Percentiles rank a stretch among this genome's conserved stretches.
Evolutionary conservation across 2,888 invertebrate genomes (phyloP).

Genomic region (Eristalinus sepulchralis): DNA sequence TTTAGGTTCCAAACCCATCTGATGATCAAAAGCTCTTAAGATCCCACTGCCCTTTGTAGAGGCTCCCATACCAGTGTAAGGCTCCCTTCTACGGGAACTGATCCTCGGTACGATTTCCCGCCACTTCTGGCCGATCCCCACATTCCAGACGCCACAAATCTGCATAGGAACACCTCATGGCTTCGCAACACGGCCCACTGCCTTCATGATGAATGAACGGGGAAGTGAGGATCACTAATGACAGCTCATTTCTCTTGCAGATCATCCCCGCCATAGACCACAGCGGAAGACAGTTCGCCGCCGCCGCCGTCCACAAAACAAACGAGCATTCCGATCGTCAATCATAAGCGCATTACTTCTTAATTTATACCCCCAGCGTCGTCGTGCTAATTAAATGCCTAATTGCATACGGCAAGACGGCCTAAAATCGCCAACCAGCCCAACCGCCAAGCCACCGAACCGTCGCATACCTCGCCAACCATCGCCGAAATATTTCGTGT

Average conservation of each 20-base stretch:
- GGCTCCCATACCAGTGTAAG: no score
- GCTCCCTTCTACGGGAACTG: no score
- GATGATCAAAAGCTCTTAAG: no score
- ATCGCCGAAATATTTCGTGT: slow-evolving; percentile 24
- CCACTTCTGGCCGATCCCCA: no score
- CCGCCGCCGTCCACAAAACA: background rate
- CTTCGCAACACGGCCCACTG: background rate
- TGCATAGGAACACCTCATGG: background rate
- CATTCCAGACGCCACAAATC: background rate
- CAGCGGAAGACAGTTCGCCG: slow-evolving; percentile 6
- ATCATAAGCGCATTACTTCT: slow-evolving; percentile 53
- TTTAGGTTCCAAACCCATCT: no score
- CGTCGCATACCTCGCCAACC: slow-evolving; percentile 40
- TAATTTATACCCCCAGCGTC: slow-evolving; percentile 44
- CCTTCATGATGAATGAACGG: background rate
- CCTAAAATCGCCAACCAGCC: slow-evolving; percentile 45
- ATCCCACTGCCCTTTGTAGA: no score
- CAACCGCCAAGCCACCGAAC: background rate
- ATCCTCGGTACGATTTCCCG: no score
- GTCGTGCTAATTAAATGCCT: slow-evolving; percentile 58
- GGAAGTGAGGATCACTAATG: background rate
- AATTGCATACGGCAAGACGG: slow-evolving; percentile 52
- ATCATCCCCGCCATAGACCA: background rate
- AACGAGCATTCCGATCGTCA: slow-evolving; percentile 38
- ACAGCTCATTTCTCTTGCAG: background rate